Base-by-base conservation (phyloP, 2,888 invertebrate species). In the Epinotia brunnichana region DNA sequence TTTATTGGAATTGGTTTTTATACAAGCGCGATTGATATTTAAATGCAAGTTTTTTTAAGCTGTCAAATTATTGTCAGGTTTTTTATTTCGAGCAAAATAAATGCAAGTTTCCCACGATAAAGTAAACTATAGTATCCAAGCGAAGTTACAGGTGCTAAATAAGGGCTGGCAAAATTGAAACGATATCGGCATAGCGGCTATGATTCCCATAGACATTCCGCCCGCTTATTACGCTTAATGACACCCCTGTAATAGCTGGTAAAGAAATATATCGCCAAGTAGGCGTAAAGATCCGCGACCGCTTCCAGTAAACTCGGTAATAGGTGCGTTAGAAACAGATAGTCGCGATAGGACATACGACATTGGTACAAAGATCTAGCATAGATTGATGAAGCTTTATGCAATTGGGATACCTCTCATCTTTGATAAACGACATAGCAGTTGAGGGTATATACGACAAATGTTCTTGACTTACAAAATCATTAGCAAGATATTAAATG, bases 221-320 rank as follows among this genome's bases (percentile, higher is more conserved):
- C 10, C n/a, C 54, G 41, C 71, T 72, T 67, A 72, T 72, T 68
- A 62, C 56, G 44, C 39, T 21, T 72, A 72, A 72, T 72, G 72
- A 72, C 72, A 67, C 62, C 62, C 72, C 51, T 57, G 57, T 44
- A 62, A 70, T 69, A 24, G 63, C 19, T 35, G 13, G 82, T 84
- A 83, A 86, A 86, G 81, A 87, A 82, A 84, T 83, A 84, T 85
- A 86, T 84, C 84, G 78, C 85, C 84, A 76, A 82, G 82, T 85
- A 80, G 75, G 89, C 82, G 82, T 82, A 80, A 63, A 86, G 86
- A 87, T 90, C 89, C 89, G 89, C 81, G 79, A 87, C 79, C 83
- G 79, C 82, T 90, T 90, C 89, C 77, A 87, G 86, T 81, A 78
- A 88, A 82, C 81, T 78, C 76, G 79, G 82, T 87, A 83, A 85